Evolutionary conservation across 1,140 invertebrate genomes (phyloP).

Genomic region (Sycophaga agraensis): DNA sequence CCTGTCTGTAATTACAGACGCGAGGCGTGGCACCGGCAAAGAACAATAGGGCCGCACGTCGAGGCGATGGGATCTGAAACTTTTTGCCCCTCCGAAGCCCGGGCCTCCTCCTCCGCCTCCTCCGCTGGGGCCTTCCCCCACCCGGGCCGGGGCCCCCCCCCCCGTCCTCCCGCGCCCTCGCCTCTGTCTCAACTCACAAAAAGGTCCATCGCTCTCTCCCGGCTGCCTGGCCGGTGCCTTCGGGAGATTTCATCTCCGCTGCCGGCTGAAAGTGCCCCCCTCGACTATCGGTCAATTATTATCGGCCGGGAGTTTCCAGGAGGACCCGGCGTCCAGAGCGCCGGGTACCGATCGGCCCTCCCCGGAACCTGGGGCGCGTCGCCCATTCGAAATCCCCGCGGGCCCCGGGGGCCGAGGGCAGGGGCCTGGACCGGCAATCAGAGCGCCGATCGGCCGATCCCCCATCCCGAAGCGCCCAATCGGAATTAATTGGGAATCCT

Average conservation of each 20-base stretch:
- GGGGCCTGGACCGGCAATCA: too few relatives aligned
- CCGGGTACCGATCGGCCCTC: not conserved
- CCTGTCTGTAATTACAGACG: slow-evolving; percentile 58
- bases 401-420: too few relatives aligned
- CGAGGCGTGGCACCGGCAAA: slow-evolving; percentile 53
- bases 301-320: too few relatives aligned
- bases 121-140: slow-evolving; percentile 20
- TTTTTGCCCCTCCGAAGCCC: slow-evolving; percentile 33
- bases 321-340: too few relatives aligned
- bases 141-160: not conserved
- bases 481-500: slow-evolving; percentile 27
- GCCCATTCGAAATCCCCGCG: too few relatives aligned
- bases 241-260: slow-evolving; percentile 48
- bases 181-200: slow-evolving; percentile 29
- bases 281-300: slow-evolving; percentile 42
- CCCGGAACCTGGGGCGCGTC: slow-evolving; percentile 3
- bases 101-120: slow-evolving; percentile 29
- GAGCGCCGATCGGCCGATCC: not conserved
- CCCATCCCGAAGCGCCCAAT: slow-evolving; percentile 15
- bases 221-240: too few relatives aligned
- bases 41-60: slow-evolving; percentile 55
- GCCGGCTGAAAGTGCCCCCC: slow-evolving; percentile 22
- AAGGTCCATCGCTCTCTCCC: too few relatives aligned
- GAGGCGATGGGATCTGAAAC: slow-evolving; percentile 44
- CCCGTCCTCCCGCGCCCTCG: slow-evolving; percentile 43